Conservation (phyloP, 92 coral and sea anemone genomes). For the Phenganax subtilis region DNA sequence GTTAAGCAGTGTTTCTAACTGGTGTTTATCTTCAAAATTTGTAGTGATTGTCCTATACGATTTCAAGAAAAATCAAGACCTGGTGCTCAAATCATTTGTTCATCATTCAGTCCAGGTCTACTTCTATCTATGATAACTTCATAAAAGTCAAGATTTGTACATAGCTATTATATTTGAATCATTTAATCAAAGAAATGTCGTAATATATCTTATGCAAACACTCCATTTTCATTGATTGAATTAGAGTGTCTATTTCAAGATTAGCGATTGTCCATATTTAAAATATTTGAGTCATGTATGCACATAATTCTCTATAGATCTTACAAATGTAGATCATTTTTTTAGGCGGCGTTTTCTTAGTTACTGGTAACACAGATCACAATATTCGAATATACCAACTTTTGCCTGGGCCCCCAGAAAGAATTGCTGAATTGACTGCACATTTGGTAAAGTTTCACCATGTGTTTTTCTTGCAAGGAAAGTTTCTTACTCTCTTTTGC, state of each 20-base stretch:
- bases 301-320: neutral
- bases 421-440: constrained; percentile 87
- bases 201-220: no score
- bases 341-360: constrained; percentile 89
- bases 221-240: no score
- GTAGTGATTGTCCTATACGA: constrained; percentile 65
- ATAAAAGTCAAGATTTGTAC: no score
- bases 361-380: constrained; percentile 97
- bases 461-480: no score
- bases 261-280: no score
- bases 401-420: constrained; percentile 95
- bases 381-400: constrained; percentile 74
- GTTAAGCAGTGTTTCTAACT: neutral
- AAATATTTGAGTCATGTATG: no score
- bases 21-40: neutral
- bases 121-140: neutral
- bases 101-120: constrained; percentile 97
- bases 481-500: no score
- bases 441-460: constrained; percentile 52
- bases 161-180: no score
- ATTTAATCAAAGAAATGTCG: no score
- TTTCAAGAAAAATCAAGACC: constrained; percentile 95
- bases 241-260: no score
- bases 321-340: neutral
- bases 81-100: constrained; percentile 97